Evolutionary conservation across 2,888 invertebrate species (phyloP), one percentile per base, ranked within the genome.

Genomic region (Chloromyia formosa): DNA sequence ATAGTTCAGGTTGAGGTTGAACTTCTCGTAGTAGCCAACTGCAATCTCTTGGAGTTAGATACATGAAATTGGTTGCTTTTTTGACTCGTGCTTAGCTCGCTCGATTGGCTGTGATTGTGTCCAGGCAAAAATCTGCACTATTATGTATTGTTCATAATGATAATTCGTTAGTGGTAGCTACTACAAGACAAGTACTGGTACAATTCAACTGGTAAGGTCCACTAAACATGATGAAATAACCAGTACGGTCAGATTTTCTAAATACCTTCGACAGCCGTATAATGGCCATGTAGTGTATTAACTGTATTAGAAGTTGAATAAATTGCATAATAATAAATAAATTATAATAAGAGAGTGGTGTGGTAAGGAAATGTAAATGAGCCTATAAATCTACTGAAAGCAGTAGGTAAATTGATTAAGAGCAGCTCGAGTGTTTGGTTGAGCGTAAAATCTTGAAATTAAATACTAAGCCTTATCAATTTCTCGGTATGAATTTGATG

Each of bases 151-250:
- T 69, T 53, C 69, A 18, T 35, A 54, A 54, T 69, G 45, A 22
- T 54, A 27, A 69, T 69, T 71, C 71, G 60, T 45, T 58, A 45
- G 27, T 61, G n/a, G 40, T 23, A 49, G 49, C 22, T 73, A 23
- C n/a, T 35, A 35, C 27, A 35, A 35, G 27, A n/a, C n/a, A n/a
- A 35, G 27, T 35, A 35, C 27, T 35, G 7, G 27, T 35, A 4
- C 27, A 35, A 35, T 35, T 61, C 16, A 49, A 58, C 73, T 73
- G 73, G 45, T 74, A 75, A 75, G 74, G 75, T 75, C 74, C 75
- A 71, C 75, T 74, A 68, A 42, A 64, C 75, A 74, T 71, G 56
- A 16, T 45, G 71, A 56, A 71, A 71, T 58, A 71, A 56, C 71
- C 42, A 56, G 71, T 71, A 56, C 20, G 58, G 56, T 40, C 40